Base-by-base conservation (phyloP, 2,113 vertebrate genomes). In the Tragelaphus buxtoni region DNA sequence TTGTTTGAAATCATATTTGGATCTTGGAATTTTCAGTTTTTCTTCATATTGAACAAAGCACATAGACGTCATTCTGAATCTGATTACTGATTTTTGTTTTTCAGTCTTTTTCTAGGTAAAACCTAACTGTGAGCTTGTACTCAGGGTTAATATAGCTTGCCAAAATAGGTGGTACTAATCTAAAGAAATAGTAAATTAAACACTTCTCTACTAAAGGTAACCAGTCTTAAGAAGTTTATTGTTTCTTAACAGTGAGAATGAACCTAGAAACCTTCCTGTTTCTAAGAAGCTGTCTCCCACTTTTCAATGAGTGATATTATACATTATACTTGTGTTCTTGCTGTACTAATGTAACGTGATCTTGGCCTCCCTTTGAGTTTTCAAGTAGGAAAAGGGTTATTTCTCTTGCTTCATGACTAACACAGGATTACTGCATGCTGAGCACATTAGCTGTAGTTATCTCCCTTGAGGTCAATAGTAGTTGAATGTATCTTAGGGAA, bases 1-100 rank as follows among this genome's bases (percentile, higher is more conserved):
- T 63, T 96, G 72, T 56, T 92, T 77, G 49, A 90, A 96, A 88
- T 95, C 17, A 30, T 81, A 84, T 91, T 42, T 79, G 61, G 4
- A 72, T 10, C 17, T 49, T 77, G 32, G 81, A 81, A 76, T 65
- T 83, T 65, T 90, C 24, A 16, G 1, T 42, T 94, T 95, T 94
- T 80, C 28, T 95, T 74, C 18, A 49, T 76, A 60, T 16, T 92
- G 69, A 87, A 35, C 20, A 90, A 69, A 92, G 49, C 22, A 47
- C 35, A 32, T 14, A 80, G n/a, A 69, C 4, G 20, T 3, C 77
- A 26, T 56, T 89, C 32, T 47, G n/a, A 72, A 76, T 56, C 35
- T 49, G 30, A 35, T 56, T 42, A 32, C 17, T 14, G 26, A 55
- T 91, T 26, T 85, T 88, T 82, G 12, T 45, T 88, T 13, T 93